Conservation (phyloP, 2,797 vertebrate species). For the Artibeus lituratus region DNA sequence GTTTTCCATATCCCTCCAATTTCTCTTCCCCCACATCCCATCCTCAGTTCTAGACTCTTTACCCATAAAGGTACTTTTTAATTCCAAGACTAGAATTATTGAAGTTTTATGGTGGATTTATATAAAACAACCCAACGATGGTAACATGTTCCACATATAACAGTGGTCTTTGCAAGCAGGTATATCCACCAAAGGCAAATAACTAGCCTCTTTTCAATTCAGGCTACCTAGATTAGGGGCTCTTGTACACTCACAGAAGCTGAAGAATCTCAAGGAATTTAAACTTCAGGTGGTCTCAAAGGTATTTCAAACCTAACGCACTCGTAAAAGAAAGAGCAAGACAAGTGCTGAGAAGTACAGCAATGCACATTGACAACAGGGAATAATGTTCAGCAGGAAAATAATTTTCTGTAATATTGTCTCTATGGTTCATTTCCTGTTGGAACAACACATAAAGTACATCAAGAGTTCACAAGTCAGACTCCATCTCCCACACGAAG, state of each 20-base stretch:
- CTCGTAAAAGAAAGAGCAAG: conserved; percentile 53
- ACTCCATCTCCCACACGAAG: conserved; percentile 56
- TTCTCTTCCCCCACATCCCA: neutral
- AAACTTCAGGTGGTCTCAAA: conserved; percentile 53
- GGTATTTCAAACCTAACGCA: conserved; percentile 49
- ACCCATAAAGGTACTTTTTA: neutral
- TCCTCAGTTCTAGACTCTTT: neutral
- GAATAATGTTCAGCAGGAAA: conserved; percentile 83
- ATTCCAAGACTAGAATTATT: neutral
- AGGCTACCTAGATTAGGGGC: neutral
- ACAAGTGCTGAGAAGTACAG: neutral
- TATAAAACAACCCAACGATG: neutral
- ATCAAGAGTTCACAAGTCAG: neutral
- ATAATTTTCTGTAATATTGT: conserved; percentile 60
- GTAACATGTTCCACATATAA: neutral
- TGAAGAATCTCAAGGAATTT: neutral
- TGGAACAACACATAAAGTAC: conserved; percentile 58
- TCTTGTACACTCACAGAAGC: neutral
- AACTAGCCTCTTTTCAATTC: neutral
- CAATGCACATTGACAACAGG: conserved; percentile 66
- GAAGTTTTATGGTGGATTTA: neutral
- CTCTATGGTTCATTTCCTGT: conserved; percentile 34
- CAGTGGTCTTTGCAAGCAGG: neutral
- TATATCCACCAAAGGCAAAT: neutral
- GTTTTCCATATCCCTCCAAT: neutral